Conservation (phyloP, 2,888 invertebrate species). For the Nemurella pictetii region DNA sequence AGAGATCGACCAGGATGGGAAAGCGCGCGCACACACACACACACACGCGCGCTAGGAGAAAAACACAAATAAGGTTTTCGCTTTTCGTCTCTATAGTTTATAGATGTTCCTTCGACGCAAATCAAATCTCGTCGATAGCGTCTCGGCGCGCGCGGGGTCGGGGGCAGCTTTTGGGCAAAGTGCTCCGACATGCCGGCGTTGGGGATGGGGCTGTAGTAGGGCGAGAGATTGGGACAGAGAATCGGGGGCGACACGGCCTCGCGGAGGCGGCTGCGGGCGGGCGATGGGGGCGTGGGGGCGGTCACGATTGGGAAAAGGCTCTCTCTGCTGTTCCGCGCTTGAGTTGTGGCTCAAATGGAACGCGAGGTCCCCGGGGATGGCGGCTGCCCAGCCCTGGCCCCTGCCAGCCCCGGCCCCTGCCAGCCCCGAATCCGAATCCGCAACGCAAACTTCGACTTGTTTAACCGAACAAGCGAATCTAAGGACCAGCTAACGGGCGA, state of each 20-base stretch:
- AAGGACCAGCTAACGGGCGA: neutral
- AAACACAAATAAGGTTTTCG: conserved; percentile 25
- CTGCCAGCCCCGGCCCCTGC: no score
- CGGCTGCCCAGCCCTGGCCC: no score
- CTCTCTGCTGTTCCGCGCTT: conserved; percentile 34
- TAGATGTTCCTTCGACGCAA: conserved; percentile 21
- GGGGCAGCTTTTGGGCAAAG: conserved; percentile 1
- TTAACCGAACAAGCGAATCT: neutral
- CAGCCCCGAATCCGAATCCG: neutral
- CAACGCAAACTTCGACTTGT: conserved; percentile 4
- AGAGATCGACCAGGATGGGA: neutral
- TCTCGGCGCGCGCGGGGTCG: neutral
- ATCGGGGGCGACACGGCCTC: neutral
- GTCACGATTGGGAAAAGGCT: conserved; percentile 27
- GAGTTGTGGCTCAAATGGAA: conserved; percentile 41
- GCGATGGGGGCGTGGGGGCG: conserved; percentile 5
- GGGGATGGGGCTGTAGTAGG: conserved; percentile 7
- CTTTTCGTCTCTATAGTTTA: conserved; percentile 29
- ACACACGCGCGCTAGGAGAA: neutral
- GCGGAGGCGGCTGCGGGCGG: neutral
- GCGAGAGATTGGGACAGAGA: neutral
- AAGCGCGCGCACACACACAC: neutral
- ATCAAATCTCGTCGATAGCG: conserved; percentile 9
- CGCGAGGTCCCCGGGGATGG: no score
- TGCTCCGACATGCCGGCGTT: neutral